These are phyloP conservation scores for Amphilophus citrinellus DNA, from an alignment of 2,113 vertebrate genomes.

Conservation along the genomic window DNA sequence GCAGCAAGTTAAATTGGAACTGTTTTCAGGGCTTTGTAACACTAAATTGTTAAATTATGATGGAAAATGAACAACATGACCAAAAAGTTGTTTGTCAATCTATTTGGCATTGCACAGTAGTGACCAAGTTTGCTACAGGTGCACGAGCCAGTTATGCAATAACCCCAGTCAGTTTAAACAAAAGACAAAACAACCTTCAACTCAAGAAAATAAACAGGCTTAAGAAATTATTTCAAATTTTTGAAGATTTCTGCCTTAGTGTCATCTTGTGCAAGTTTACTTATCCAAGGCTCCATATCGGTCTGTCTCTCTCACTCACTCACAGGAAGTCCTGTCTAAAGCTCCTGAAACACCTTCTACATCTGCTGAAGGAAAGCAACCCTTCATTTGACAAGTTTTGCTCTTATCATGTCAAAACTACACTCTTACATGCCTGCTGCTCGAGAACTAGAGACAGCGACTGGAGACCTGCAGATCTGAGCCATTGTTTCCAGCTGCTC, in stretches of 20 bases:
- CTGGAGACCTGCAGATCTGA: constrained; percentile 74
- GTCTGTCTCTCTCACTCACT: not conserved
- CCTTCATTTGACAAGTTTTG: constrained; percentile 80
- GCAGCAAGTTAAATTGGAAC: not conserved
- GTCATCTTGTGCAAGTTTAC: not conserved
- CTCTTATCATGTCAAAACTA: constrained; percentile 89
- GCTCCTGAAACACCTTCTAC: constrained; percentile 87
- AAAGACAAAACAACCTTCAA: not conserved
- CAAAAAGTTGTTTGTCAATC: rapidly evolving
- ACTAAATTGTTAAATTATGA: not conserved
- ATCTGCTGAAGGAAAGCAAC: constrained; percentile 79
- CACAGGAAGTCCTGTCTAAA: constrained; percentile 89
- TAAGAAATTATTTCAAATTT: not conserved
- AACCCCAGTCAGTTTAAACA: not conserved
- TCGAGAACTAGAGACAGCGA: constrained; percentile 69
- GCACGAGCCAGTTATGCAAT: not conserved
- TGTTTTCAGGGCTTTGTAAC: not conserved
- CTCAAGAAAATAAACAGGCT: rapidly evolving
- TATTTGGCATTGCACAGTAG: not conserved
- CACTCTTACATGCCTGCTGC: constrained; percentile 82
- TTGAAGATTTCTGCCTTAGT: not conserved
- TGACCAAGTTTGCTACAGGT: not conserved
- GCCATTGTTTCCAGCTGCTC: constrained; percentile 78
- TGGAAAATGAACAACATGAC: not conserved
- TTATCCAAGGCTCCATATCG: not conserved